phyloP scores from a whole-genome alignment of 2,797 vertebrate genomes.

The Kryptopterus vitreolus region DNA sequence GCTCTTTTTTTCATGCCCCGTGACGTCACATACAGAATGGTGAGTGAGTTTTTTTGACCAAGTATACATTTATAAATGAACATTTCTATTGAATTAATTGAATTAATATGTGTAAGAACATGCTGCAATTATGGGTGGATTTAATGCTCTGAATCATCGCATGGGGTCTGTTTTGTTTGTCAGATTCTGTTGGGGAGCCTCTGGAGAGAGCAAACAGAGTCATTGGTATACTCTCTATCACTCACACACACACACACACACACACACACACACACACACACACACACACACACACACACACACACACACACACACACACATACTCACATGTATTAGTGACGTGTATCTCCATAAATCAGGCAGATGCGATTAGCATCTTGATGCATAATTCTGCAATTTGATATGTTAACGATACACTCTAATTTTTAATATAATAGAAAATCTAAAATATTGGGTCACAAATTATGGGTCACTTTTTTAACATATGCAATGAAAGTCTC shows the following conservation, averaged over 20 bases:
- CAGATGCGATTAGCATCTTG: too few relatives aligned
- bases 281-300: conserved; percentile 5
- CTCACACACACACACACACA: neutral
- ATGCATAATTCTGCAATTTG: too few relatives aligned
- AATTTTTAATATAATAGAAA: too few relatives aligned
- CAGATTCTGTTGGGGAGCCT: conserved; percentile 64
- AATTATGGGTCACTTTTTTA: too few relatives aligned
- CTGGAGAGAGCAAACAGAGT: conserved; percentile 64
- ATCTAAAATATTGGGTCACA: too few relatives aligned
- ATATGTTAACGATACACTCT: too few relatives aligned
- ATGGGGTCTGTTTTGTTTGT: neutral
- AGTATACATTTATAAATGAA: too few relatives aligned
- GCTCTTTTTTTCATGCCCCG: neutral
- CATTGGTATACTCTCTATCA: neutral
- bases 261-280: neutral
- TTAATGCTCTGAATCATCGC: neutral
- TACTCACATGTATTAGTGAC: neutral
- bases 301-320: neutral
- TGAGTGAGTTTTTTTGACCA: too few relatives aligned
- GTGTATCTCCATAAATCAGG: too few relatives aligned
- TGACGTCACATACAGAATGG: neutral
- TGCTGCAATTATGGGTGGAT: neutral
- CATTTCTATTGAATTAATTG: neutral
- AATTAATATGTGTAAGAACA: neutral
- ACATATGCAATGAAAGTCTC: too few relatives aligned